These are phyloP conservation scores for Conus betulinus DNA, from an alignment of 1,140 invertebrate species.

Conservation along the genomic window DNA sequence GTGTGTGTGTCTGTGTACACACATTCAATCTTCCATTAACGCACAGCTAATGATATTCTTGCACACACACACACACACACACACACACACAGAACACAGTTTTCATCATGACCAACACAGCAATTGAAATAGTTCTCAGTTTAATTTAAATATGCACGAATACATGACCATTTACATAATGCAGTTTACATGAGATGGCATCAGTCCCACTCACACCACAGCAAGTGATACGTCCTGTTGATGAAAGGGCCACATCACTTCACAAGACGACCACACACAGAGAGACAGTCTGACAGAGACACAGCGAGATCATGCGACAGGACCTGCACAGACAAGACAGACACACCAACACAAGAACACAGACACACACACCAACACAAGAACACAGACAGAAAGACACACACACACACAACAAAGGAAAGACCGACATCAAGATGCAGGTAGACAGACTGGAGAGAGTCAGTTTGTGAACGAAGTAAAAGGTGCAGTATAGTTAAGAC, in stretches of 20 bases:
- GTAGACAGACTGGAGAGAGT: no score
- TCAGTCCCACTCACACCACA: neutral
- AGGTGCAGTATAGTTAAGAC: neutral
- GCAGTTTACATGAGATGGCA: neutral
- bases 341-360: neutral
- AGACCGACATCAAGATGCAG: neutral
- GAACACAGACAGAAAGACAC: neutral
- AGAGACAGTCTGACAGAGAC: neutral
- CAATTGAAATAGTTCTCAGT: no score
- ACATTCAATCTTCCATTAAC: neutral
- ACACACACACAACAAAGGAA: neutral
- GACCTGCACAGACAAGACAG: neutral
- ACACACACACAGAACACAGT: neutral
- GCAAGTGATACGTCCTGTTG: no score
- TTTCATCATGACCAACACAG: neutral
- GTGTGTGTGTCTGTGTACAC: neutral
- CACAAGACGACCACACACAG: neutral
- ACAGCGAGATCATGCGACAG: neutral
- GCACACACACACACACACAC: neutral
- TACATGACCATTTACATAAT: neutral
- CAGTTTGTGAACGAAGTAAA: no score
- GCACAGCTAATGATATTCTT: neutral
- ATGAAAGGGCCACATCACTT: no score
- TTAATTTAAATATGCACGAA: slow-evolving; percentile 19
- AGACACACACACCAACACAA: no score